These are phyloP conservation scores for Takifugu bimaculatus DNA, from an alignment of 2,113 vertebrate genomes.

Conservation along the genomic window DNA sequence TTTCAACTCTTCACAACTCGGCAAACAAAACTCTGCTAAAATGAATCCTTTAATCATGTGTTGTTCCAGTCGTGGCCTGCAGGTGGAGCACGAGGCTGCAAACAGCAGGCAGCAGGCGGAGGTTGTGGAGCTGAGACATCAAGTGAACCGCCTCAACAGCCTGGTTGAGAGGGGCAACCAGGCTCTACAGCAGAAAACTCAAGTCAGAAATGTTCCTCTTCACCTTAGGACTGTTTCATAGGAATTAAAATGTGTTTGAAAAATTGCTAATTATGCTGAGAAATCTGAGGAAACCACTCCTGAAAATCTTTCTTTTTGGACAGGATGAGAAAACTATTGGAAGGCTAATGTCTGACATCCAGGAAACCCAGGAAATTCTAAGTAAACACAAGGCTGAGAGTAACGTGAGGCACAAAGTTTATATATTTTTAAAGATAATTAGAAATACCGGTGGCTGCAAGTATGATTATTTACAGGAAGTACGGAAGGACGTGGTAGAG, in stretches of 20 bases:
- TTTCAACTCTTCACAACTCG: too few species aligned
- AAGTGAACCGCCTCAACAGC: conserved; percentile 46
- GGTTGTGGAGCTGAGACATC: conserved; percentile 50
- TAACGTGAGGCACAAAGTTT: conserved; percentile 49
- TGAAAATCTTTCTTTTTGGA: neutral
- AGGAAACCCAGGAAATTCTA: conserved; percentile 56
- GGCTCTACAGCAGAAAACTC: conserved; percentile 65
- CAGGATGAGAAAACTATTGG: conserved; percentile 67
- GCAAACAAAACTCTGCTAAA: too few species aligned
- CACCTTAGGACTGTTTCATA: neutral
- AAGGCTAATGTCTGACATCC: conserved; percentile 60
- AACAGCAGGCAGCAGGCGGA: conserved; percentile 41
- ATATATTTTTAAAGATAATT: neutral
- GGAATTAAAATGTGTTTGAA: neutral
- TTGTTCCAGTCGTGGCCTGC: conserved; percentile 60
- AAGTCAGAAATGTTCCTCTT: conserved; percentile 40
- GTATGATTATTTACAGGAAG: conserved; percentile 50
- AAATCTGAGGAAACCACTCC: neutral
- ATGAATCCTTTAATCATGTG: too few species aligned
- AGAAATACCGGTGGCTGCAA: neutral
- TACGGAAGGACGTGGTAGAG: conserved; percentile 61
- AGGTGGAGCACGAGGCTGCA: conserved; percentile 64
- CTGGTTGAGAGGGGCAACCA: conserved; percentile 55
- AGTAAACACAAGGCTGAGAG: conserved; percentile 64
- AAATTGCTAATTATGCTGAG: neutral